A percentile compares a stretch with the other conserved stretches of the same genome.
Conservation (phyloP, 2,113 vertebrate genomes). For the Spilogale gracilis region DNA sequence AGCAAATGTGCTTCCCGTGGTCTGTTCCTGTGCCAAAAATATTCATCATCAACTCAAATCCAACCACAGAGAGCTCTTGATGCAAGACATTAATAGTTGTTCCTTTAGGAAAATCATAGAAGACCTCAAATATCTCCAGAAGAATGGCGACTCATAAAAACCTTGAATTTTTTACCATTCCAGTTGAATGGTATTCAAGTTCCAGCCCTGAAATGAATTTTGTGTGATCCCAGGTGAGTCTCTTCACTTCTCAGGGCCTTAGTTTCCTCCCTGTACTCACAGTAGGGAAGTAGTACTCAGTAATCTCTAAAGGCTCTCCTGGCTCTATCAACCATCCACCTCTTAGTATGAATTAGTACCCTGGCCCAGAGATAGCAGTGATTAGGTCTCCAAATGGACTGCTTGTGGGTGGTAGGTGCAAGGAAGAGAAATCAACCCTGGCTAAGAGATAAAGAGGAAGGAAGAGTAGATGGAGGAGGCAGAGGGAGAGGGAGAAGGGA, state of each 20-base stretch:
- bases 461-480: neutral
- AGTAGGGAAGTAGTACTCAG: conserved; percentile 25
- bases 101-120: neutral
- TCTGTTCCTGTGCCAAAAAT: neutral
- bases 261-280: neutral
- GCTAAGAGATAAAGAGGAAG: neutral
- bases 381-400: neutral
- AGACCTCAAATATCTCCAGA: neutral
- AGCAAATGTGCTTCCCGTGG: neutral
- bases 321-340: neutral
- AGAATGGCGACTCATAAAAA: neutral
- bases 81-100: neutral
- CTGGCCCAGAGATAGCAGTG: neutral
- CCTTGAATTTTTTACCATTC: neutral
- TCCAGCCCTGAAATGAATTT: neutral
- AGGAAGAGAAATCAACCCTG: neutral
- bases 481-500: too few species aligned
- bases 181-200: neutral
- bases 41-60: neutral
- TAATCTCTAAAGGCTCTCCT: neutral
- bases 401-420: neutral
- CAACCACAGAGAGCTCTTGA: neutral
- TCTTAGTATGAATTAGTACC: neutral
- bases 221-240: neutral
- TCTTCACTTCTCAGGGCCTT: neutral